Conservation (phyloP, 1,140 invertebrate species). For the Wasmannia auropunctata region DNA sequence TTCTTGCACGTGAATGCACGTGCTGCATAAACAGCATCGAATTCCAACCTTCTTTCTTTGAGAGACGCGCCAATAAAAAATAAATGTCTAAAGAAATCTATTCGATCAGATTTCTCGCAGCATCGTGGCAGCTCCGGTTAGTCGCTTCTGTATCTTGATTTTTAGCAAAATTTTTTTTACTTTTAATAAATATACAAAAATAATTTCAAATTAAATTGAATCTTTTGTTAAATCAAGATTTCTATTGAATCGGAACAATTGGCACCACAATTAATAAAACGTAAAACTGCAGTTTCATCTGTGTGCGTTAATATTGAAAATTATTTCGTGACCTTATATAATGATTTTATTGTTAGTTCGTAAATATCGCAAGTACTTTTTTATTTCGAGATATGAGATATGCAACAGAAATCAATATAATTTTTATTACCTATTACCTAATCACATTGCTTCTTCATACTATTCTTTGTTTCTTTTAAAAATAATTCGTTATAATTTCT, state of each 20-base stretch:
- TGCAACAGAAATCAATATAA: neutral
- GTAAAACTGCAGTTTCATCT: neutral
- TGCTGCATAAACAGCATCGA: slow-evolving; percentile 3
- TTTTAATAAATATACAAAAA: no score
- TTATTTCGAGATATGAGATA: neutral
- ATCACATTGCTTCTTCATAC: neutral
- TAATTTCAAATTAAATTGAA: no score
- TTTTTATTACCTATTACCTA: neutral
- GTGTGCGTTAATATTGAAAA: neutral
- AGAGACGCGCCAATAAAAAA: neutral
- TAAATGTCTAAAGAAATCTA: neutral
- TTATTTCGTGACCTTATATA: neutral
- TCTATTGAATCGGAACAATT: neutral
- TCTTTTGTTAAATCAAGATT: no score
- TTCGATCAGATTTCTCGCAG: neutral
- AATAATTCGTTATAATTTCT: neutral
- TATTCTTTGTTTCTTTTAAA: neutral
- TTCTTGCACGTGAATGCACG: neutral
- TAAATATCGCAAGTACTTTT: neutral
- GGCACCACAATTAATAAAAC: neutral
- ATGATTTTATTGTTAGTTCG: neutral
- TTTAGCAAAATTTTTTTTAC: no score
- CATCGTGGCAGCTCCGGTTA: no score
- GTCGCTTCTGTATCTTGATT: neutral
- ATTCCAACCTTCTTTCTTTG: neutral